Conservation (phyloP, 92 coral and sea anemone species). For the Nematostella vectensis region DNA sequence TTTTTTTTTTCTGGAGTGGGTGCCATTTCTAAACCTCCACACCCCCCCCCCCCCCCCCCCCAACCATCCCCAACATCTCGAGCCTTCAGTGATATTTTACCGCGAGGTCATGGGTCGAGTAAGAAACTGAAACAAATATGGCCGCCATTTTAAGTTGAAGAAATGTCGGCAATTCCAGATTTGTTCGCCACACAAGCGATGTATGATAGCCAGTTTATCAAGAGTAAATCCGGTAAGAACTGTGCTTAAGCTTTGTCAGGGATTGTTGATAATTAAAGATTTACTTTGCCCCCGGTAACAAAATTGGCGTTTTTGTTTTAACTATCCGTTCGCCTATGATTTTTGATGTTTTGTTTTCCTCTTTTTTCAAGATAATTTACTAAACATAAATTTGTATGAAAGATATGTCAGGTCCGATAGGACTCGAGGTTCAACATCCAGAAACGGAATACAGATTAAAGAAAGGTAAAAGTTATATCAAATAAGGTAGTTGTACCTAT, state of each 20-base stretch:
- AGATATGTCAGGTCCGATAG: conserved; percentile 60
- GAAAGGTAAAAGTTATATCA: too few species aligned
- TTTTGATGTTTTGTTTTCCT: background rate
- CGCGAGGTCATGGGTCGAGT: background rate
- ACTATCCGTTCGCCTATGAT: too few species aligned
- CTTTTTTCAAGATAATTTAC: background rate
- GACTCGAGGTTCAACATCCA: conserved; percentile 49
- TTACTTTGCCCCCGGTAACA: too few species aligned
- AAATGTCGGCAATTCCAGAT: conserved; percentile 62
- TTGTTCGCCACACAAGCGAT: conserved; percentile 63
- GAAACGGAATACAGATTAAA: conserved; percentile 74
- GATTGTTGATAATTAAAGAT: too few species aligned
- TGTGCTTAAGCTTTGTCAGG: background rate
- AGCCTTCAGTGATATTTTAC: background rate
- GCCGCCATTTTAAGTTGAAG: conserved; percentile 5
- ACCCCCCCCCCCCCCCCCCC: conserved; percentile 4
- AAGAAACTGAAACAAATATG: conserved; percentile 10
- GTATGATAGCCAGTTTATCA: conserved; percentile 61
- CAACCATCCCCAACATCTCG: background rate
- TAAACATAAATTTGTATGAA: background rate
- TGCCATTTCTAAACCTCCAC: background rate
- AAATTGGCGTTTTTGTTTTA: too few species aligned
- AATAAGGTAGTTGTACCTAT: too few species aligned
- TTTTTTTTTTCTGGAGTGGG: background rate
- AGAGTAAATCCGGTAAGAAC: conserved; percentile 16